Evolutionary conservation across 2,113 vertebrate genomes (phyloP), one percentile per base, ranked within the genome.

Genomic region (Podocnemis expansa): DNA sequence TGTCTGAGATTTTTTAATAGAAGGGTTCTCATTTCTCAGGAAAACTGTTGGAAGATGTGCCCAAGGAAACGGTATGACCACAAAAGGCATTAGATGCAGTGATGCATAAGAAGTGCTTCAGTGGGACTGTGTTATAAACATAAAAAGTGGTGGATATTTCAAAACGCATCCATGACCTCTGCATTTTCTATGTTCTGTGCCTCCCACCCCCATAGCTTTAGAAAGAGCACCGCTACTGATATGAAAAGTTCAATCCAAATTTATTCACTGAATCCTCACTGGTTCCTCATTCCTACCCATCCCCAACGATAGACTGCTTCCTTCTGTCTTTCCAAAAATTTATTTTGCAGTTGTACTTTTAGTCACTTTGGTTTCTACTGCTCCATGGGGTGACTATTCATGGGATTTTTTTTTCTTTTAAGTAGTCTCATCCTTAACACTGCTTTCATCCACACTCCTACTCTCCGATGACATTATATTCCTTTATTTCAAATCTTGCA

Each of bases 261-360:
- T 67, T 41, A 81, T 49, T 43, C 51, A 19, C 34, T 63, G 34
- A 22, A 10, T 78, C 84, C 87, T 55, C 75, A 58, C 54, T 25
- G 12, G 1, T 41, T 41, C 54, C 22, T 41, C 73, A 29, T 80
- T 63, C 73, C 60, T 52, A 52, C 0, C 2, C 31, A 56, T 10
- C 16, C 9, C 49, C 52, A 79, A 70, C 31, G 81, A 41, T 1
- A 25, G 52, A 52, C 63, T 75, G 17, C 43, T 45, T 11, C 45
- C 10, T 52, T 34, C 76, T 47, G 47, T 47, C 10, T 47, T 47
- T 6, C 47, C 47, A 47, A 47, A 47, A 47, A 47, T 47, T 47
- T 6, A 47, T 47, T 47, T 78, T 88, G 38, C 73, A 80, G 78
- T 78, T 89, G 45, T 95, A 93, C 83, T 95, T 96, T 94, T 89